Conservation (phyloP, 1,140 invertebrate genomes). For the Drosophila biarmipes region DNA sequence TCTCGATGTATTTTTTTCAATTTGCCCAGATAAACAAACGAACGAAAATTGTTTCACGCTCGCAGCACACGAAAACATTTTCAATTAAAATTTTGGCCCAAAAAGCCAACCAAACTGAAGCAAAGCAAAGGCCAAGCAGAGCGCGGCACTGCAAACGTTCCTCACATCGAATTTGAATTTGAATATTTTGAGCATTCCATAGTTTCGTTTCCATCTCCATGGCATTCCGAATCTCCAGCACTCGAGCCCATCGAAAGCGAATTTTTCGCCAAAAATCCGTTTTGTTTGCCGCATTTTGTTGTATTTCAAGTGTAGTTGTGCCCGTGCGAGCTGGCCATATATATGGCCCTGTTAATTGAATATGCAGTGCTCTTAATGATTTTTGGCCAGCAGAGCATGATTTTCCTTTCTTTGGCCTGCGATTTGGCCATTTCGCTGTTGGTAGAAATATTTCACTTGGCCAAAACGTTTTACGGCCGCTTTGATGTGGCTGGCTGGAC, state of each 20-base stretch:
- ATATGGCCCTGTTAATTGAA: slow-evolving; percentile 71
- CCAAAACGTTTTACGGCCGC: slow-evolving; percentile 45
- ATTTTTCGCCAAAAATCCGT: slow-evolving; percentile 40
- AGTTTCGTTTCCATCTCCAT: slow-evolving; percentile 67
- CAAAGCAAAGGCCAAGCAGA: slow-evolving; percentile 30
- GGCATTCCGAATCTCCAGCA: slow-evolving; percentile 52
- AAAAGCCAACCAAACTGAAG: slow-evolving; percentile 56
- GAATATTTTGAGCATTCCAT: slow-evolving; percentile 73
- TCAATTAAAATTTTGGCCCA: slow-evolving; percentile 62
- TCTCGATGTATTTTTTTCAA: slow-evolving; percentile 56
- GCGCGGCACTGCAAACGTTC: slow-evolving; percentile 42
- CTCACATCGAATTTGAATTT: slow-evolving; percentile 69
- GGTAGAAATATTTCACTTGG: slow-evolving; percentile 15
- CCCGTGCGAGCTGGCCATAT: slow-evolving; percentile 27
- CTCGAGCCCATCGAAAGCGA: slow-evolving; percentile 57
- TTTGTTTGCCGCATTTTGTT: slow-evolving; percentile 38
- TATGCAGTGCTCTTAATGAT: slow-evolving; percentile 66
- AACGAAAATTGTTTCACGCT: slow-evolving; percentile 74
- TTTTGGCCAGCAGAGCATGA: slow-evolving; percentile 50
- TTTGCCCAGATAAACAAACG: slow-evolving; percentile 75
- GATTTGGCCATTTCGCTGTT: slow-evolving; percentile 10
- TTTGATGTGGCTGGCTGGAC: slow-evolving; percentile 58
- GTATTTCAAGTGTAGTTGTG: slow-evolving; percentile 21
- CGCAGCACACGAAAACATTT: slow-evolving; percentile 79
- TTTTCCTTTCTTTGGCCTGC: slow-evolving; percentile 29